Base-by-base conservation (phyloP, 2,113 vertebrate genomes). In the Nansenia antarctica region DNA sequence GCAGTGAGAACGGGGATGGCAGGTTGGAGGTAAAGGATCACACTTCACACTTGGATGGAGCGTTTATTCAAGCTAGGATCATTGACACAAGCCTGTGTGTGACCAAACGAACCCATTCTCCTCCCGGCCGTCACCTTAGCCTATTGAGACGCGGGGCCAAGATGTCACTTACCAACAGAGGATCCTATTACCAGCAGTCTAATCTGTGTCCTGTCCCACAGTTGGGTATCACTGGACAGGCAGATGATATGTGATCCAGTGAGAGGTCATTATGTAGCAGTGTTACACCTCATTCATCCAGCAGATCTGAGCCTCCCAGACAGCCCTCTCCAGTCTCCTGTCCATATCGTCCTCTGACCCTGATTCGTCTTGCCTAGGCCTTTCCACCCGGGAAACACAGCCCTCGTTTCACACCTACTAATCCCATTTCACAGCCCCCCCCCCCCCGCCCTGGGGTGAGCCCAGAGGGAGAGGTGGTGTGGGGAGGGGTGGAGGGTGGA, bases 381-480 rank as follows among this genome's bases (percentile, higher is more conserved):
- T n/a, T n/a, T 52, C 59, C 49, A 32, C 7, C 18, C 15, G 60
- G 64, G 20, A 20, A 65, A 52, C 47, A 47, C 45, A 63, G 45
- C 77, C 74, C 74, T 82, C 70, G 78, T 87, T 89, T 90, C 81
- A 82, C 85, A 87, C 81, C 70, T 85, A 7, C 81, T 88, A 77
- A 90, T 87, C 83, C 81, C 76, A 85, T 87, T 83, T 87, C 71
- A 85, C 69, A 78, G 76, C 45, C 67, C 82, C 70, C 70, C 67
- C 77, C 72, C 45, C 67, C 82, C 70, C 70, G 69, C 77, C 72
- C 65, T 72, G 65, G 58, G 72, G 72, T 89, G 82, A 84, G 62
- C 73, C n/a, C n/a, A n/a, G 60, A 61, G 15, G 61, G 69, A 67
- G 65, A 62, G 72, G 63, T n/a, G 74, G 24, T 12, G 69, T 62